Conservation (phyloP, 2,888 invertebrate genomes). For the Papilio protenor region DNA sequence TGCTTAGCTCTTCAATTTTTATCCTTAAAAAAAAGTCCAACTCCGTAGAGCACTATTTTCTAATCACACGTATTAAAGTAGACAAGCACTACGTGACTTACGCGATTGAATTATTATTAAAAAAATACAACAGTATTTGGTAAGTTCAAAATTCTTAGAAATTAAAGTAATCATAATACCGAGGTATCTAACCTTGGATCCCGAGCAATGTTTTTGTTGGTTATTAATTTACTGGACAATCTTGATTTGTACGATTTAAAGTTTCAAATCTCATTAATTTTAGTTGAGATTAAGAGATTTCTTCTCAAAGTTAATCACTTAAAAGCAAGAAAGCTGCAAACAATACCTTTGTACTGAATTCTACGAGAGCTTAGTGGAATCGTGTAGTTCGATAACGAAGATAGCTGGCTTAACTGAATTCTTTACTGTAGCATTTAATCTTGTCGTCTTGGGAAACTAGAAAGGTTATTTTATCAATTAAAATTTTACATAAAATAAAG, state of each 20-base stretch:
- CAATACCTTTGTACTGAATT: neutral
- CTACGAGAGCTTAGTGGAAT: neutral
- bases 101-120: too few species aligned
- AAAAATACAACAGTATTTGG: too few species aligned
- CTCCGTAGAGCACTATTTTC: too few species aligned
- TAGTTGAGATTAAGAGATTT: neutral
- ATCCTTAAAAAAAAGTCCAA: too few species aligned
- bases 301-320: neutral
- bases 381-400: neutral
- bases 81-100: too few species aligned
- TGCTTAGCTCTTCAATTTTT: too few species aligned
- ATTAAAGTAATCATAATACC: too few species aligned
- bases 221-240: neutral
- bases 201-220: neutral
- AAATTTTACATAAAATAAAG: too few species aligned
- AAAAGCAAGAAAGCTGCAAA: slow-evolving; percentile 3
- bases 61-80: too few species aligned
- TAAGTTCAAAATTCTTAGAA: too few species aligned
- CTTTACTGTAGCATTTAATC: neutral
- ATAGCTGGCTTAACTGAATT: slow-evolving; percentile 8
- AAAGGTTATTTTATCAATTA: too few species aligned
- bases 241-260: neutral
- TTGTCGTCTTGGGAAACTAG: neutral
- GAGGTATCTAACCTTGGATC: too few species aligned
- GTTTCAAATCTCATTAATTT: neutral